Conservation (phyloP, 2,888 invertebrate genomes). For the Bimastos eiseni region DNA sequence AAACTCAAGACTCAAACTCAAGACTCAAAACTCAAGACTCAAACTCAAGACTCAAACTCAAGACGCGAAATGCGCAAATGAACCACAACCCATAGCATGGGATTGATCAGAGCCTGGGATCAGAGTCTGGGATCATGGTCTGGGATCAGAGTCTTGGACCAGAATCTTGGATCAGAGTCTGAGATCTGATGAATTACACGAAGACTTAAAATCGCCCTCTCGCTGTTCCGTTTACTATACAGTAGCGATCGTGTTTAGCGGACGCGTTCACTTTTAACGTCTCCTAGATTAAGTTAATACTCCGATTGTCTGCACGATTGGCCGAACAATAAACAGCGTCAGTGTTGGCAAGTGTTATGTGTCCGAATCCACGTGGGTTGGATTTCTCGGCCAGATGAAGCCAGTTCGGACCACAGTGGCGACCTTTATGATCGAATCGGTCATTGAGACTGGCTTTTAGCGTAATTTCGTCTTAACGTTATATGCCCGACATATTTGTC, state of each 20-base stretch:
- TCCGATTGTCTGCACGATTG: neutral
- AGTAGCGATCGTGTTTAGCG: neutral
- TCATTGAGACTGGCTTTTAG: neutral
- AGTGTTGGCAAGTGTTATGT: neutral
- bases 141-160: too few species aligned
- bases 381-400: neutral
- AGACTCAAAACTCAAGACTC: too few species aligned
- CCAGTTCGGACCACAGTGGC: neutral
- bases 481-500: neutral
- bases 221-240: too few species aligned
- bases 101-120: too few species aligned
- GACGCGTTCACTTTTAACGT: neutral
- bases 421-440: neutral
- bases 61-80: too few species aligned
- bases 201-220: neutral
- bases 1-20: too few species aligned
- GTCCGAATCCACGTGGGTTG: neutral
- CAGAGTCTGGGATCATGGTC: too few species aligned
- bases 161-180: neutral
- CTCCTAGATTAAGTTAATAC: neutral
- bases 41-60: too few species aligned
- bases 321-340: neutral
- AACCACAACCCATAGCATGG: too few species aligned
- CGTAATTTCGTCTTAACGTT: constrained; percentile 13
- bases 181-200: neutral